Base-by-base conservation (phyloP, 2,888 invertebrate species). In the Axea sp. region DNA sequence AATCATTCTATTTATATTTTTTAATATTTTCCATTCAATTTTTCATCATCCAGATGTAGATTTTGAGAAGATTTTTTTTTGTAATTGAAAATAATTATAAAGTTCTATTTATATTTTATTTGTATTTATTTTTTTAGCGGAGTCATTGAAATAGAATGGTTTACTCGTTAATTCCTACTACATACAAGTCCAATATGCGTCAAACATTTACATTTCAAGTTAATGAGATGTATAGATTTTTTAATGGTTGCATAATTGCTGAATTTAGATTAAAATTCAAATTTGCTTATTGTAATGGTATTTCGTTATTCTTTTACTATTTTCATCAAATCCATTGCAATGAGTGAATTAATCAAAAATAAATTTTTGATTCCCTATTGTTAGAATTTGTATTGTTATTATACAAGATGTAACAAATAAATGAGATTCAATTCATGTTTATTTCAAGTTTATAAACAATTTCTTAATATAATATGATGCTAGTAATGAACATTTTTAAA, bases 381-480 rank as follows among this genome's bases (percentile, higher is more conserved):
- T 39, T 41, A 41, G 41, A 24, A 4, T 41, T 41, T 11, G 22
- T 24, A 24, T 15, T 17, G 14, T 31, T 31, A 31, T 12, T 15
- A 17, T 15, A 35, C 15, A 35, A 35, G 35, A 12, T 39, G 1
- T n/a, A 39, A 22, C n/a, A 7, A 15, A 28, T 43, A 26, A 15
- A 43, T 43, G 43, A 28, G 43, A 28, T 43, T 15, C 43, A 43
- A 24, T 24, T 12, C 4, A 22, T 22, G 22, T 9, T 39, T 39
- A 39, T 35, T 15, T 35, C 8, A 35, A 3, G 8, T 4, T n/a
- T n/a, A 26, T 26, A 2, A 7, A 35, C n/a, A 1, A 12, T 3
- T 33, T 33, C 31, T 33, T 12, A 9, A 12, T 12, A 33, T 4
- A 12, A 33, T 12, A 6, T 33, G 8, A 19, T 19, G 2, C 4